phyloP scores from a whole-genome alignment of 2,797 vertebrate genomes.

The Gastrophryne carolinensis region DNA sequence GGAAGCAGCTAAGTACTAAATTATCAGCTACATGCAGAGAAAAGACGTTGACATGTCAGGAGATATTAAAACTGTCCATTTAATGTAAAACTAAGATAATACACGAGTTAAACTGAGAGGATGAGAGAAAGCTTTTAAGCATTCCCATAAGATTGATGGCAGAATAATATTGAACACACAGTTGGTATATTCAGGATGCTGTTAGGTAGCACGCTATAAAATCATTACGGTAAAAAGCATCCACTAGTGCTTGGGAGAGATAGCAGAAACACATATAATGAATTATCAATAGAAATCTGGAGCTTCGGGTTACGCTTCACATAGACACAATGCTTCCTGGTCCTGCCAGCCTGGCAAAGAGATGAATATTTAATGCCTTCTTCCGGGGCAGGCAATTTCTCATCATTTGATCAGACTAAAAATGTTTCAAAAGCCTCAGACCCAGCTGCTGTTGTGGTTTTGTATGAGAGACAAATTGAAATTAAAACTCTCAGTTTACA shows the following conservation, averaged over 20 bases:
- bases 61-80: constrained; percentile 80
- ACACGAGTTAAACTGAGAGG: constrained; percentile 78
- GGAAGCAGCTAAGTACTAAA: constrained; percentile 70
- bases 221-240: constrained; percentile 73
- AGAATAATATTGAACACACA: constrained; percentile 69
- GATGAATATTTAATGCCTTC: constrained; percentile 61
- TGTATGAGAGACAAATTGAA: constrained; percentile 50
- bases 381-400: constrained; percentile 58
- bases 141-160: constrained; percentile 73
- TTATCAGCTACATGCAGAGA: constrained; percentile 70
- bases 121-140: constrained; percentile 82
- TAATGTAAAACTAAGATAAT: constrained; percentile 81
- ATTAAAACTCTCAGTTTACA: constrained; percentile 52
- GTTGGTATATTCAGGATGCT: constrained; percentile 69
- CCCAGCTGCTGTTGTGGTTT: constrained; percentile 47
- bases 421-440: constrained; percentile 44
- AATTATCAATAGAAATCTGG: constrained; percentile 74
- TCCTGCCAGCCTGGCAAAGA: constrained; percentile 64
- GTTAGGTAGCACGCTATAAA: constrained; percentile 69
- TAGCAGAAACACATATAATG: constrained; percentile 67
- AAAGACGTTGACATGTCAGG: constrained; percentile 73
- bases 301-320: constrained; percentile 67
- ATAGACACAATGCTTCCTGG: constrained; percentile 72
- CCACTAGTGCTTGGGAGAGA: constrained; percentile 63
- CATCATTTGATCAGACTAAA: constrained; percentile 50